Percentiles rank a stretch among this genome's conserved stretches.
Evolutionary conservation across 2,797 vertebrate species (phyloP).

Genomic region (Ibycter americanus): DNA sequence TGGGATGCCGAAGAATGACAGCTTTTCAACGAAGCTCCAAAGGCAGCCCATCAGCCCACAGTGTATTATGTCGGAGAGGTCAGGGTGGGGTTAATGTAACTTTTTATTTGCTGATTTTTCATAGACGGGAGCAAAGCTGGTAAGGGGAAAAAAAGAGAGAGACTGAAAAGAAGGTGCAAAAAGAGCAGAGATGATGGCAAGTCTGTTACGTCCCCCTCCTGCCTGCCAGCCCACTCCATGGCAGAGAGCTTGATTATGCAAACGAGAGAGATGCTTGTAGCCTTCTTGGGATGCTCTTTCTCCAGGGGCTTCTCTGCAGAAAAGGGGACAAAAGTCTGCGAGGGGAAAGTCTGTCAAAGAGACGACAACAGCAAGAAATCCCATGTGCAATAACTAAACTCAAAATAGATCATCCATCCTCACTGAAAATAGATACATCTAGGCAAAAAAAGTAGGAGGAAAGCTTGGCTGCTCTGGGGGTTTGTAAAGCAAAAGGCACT

Average conservation of each 20-base stretch:
- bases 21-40: slow-evolving; percentile 91
- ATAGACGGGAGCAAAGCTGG: slow-evolving; percentile 86
- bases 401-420: not conserved
- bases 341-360: not conserved
- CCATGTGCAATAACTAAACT: not conserved
- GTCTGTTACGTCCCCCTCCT: slow-evolving; percentile 47
- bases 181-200: slow-evolving; percentile 79
- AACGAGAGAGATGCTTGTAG: not conserved
- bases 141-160: slow-evolving; percentile 64
- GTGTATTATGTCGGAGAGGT: slow-evolving; percentile 98
- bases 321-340: not conserved
- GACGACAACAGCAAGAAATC: not conserved
- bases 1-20: slow-evolving; percentile 95
- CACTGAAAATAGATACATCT: not conserved
- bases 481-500: not conserved
- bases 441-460: not conserved
- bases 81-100: slow-evolving; percentile 99
- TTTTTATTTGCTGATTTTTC: slow-evolving; percentile 99
- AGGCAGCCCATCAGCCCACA: slow-evolving; percentile 92
- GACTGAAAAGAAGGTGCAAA: slow-evolving; percentile 65
- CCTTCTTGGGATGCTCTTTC: slow-evolving; percentile 2
- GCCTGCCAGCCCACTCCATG: slow-evolving; percentile 53
- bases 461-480: not conserved
- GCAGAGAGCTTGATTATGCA: slow-evolving; percentile 65
- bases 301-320: not conserved